Percentiles rank a stretch among this genome's conserved stretches.
Evolutionary conservation across 1,140 invertebrate genomes (phyloP).

Genomic region (Leguminivora glycinivorella): DNA sequence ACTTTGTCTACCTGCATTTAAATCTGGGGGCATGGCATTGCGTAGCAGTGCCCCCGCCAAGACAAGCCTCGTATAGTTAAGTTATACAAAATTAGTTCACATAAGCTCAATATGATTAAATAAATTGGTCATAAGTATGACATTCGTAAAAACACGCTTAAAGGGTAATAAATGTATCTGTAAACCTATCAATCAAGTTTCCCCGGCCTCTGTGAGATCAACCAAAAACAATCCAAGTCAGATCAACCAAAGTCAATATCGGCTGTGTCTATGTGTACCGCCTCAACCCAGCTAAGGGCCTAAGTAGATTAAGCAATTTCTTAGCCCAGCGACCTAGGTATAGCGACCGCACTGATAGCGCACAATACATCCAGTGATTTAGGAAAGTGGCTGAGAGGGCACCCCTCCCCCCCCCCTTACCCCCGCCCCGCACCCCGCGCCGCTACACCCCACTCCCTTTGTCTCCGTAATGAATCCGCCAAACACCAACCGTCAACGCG

Average conservation of each 20-base stretch:
- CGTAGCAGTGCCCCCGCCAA: too few species aligned
- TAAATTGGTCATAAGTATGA: too few species aligned
- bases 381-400: conserved; percentile 67
- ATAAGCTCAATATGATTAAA: too few species aligned
- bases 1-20: too few species aligned
- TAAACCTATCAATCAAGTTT: conserved; percentile 12
- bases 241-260: not conserved
- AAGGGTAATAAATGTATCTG: too few species aligned
- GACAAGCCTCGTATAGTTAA: too few species aligned
- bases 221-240: not conserved
- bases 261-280: not conserved
- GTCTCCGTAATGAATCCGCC: conserved; percentile 76
- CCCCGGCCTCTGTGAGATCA: not conserved
- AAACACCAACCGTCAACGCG: conserved; percentile 74
- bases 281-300: conserved; percentile 23
- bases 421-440: conserved; percentile 32
- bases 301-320: conserved; percentile 29
- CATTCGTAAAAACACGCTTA: too few species aligned
- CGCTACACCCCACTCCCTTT: conserved; percentile 49
- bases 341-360: conserved; percentile 47
- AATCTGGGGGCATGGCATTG: too few species aligned
- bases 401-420: conserved; percentile 33
- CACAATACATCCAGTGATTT: conserved; percentile 73
- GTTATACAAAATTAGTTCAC: too few species aligned
- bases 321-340: conserved; percentile 20